Evolutionary conservation across 2,797 vertebrate genomes (phyloP).

Genomic region (Menidia menidia): DNA sequence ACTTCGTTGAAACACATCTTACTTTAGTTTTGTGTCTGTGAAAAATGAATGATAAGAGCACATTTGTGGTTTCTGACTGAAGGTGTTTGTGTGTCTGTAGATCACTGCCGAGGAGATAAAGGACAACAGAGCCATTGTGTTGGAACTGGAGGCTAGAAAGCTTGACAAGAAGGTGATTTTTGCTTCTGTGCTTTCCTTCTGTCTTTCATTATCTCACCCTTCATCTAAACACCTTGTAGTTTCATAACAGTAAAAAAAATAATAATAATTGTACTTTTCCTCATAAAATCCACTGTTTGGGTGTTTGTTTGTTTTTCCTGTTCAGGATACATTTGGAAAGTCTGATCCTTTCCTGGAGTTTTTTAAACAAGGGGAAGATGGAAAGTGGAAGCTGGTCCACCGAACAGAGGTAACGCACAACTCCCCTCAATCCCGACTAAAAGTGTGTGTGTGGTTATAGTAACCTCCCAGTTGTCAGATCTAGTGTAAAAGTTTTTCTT

Average conservation of each 20-base stretch:
- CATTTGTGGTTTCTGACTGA: too few relatives aligned
- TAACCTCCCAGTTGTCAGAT: too few relatives aligned
- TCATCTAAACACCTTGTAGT: background rate
- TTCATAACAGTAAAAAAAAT: background rate
- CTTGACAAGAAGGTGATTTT: slow-evolving; percentile 92
- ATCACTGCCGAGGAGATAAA: slow-evolving; percentile 91
- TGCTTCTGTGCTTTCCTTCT: background rate
- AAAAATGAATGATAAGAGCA: background rate
- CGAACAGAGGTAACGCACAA: slow-evolving; percentile 87
- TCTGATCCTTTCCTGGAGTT: slow-evolving; percentile 94
- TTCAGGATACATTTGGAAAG: slow-evolving; percentile 94
- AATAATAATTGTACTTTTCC: too few relatives aligned
- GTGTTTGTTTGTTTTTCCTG: slow-evolving; percentile 6
- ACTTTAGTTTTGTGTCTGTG: background rate
- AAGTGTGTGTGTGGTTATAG: too few relatives aligned
- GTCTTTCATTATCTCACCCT: background rate
- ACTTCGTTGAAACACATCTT: background rate
- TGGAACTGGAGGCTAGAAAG: slow-evolving; percentile 91
- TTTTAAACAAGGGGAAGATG: slow-evolving; percentile 86
- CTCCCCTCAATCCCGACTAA: background rate
- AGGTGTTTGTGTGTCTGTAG: slow-evolving; percentile 64
- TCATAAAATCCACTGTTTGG: background rate
- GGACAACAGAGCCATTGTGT: slow-evolving; percentile 86
- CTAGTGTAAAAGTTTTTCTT: too few relatives aligned
- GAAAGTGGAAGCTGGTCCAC: slow-evolving; percentile 90